These are phyloP conservation scores for Hylomyscus alleni DNA, from an alignment of 2,797 vertebrate genomes.

Conservation along the genomic window DNA sequence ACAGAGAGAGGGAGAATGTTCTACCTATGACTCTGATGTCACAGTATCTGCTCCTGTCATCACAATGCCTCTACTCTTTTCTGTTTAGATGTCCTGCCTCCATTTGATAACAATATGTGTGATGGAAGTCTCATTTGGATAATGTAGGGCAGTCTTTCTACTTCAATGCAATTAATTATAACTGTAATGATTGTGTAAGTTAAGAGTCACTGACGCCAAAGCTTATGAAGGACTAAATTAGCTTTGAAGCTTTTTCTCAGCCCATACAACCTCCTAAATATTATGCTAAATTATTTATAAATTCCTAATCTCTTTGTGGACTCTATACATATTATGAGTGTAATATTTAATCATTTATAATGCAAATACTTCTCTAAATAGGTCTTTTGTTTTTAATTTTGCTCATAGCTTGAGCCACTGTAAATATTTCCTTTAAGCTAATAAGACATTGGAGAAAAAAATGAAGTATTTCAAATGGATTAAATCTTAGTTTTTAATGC, in stretches of 20 bases:
- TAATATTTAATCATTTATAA: conserved; percentile 21
- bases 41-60: background rate
- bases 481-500: background rate
- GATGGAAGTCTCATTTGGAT: background rate
- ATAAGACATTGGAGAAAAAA: background rate
- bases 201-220: background rate
- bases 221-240: background rate
- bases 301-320: conserved; percentile 2
- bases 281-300: background rate
- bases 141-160: background rate
- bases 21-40: background rate
- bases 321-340: background rate
- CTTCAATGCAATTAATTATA: background rate
- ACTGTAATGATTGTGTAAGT: background rate
- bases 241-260: background rate
- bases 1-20: background rate
- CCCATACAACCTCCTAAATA: background rate
- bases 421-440: background rate
- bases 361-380: background rate
- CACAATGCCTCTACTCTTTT: background rate
- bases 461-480: background rate
- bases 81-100: background rate
- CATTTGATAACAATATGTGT: background rate
- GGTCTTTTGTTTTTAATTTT: background rate
- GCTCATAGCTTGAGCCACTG: background rate